These are phyloP conservation scores for Bombycilla garrulus DNA, from an alignment of 2,113 vertebrate genomes.

Conservation along the genomic window DNA sequence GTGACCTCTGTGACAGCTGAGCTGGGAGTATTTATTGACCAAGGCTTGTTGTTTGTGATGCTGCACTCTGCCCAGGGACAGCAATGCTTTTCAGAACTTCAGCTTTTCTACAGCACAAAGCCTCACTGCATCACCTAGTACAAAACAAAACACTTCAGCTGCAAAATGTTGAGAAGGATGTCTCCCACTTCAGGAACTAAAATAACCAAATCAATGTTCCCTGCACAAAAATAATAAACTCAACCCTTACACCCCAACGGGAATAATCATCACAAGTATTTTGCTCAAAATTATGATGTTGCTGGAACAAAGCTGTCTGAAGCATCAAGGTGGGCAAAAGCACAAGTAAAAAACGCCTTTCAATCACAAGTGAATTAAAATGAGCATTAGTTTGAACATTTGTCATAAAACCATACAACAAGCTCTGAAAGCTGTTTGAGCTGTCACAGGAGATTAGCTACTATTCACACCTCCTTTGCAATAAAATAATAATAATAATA, in stretches of 20 bases:
- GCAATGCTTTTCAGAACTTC: background rate
- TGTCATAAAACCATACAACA: background rate
- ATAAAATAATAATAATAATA: background rate
- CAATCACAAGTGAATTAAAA: background rate
- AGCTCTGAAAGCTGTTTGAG: background rate
- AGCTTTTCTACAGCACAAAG: background rate
- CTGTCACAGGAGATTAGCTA: background rate
- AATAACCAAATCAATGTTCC: background rate
- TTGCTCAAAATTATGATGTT: background rate
- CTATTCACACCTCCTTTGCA: background rate
- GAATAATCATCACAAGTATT: background rate
- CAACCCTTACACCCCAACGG: background rate
- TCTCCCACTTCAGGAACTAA: background rate
- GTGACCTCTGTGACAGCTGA: background rate
- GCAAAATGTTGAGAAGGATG: background rate
- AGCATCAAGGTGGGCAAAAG: background rate
- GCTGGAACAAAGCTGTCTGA: background rate
- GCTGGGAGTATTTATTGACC: background rate
- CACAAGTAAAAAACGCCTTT: background rate
- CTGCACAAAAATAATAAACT: background rate
- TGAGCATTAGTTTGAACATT: background rate
- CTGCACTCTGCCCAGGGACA: background rate
- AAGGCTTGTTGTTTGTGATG: background rate
- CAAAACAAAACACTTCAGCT: background rate
- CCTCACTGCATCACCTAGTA: background rate